phyloP scores from a whole-genome alignment of 2,113 vertebrate genomes.

The Odontesthes bonariensis region DNA sequence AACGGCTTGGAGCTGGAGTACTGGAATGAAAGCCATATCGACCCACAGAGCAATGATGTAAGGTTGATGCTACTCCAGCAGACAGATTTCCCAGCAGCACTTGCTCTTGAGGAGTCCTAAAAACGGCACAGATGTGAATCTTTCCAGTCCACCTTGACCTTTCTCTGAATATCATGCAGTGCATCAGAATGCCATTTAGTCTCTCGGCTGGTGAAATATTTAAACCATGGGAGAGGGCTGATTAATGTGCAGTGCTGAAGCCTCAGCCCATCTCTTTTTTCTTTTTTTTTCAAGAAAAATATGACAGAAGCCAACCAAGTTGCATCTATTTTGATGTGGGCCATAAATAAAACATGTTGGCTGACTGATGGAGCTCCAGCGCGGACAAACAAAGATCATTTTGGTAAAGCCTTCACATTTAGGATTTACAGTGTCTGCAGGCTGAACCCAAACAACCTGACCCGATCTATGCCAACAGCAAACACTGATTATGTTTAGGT shows the following conservation, averaged over 20 bases:
- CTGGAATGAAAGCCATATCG: conserved; percentile 58
- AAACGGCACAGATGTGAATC: conserved; percentile 70
- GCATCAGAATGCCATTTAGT: conserved; percentile 73
- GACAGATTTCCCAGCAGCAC: conserved; percentile 71
- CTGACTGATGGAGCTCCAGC: conserved; percentile 8
- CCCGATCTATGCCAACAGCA: conserved; percentile 18
- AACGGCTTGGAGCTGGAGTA: conserved; percentile 30
- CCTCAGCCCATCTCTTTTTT: conserved; percentile 1
- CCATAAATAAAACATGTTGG: conserved; percentile 65
- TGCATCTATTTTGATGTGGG: conserved; percentile 42
- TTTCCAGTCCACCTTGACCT: conserved; percentile 78
- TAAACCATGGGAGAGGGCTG: conserved; percentile 59
- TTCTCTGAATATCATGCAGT: conserved; percentile 67
- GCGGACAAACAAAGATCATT: conserved; percentile 46
- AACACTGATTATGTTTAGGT: conserved; percentile 19
- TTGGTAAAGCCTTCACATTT: conserved; percentile 18
- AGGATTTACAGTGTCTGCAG: conserved; percentile 23
- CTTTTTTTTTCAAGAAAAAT: conserved; percentile 37
- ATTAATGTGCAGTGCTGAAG: conserved; percentile 51
- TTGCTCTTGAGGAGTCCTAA: conserved; percentile 61
- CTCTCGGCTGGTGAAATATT: conserved; percentile 80
- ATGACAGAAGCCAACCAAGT: conserved; percentile 20
- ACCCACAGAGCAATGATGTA: conserved; percentile 54
- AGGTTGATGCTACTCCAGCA: conserved; percentile 56
- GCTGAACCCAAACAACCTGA: conserved; percentile 7